Conservation (phyloP, 2,888 invertebrate species). For the Boloria selene region DNA sequence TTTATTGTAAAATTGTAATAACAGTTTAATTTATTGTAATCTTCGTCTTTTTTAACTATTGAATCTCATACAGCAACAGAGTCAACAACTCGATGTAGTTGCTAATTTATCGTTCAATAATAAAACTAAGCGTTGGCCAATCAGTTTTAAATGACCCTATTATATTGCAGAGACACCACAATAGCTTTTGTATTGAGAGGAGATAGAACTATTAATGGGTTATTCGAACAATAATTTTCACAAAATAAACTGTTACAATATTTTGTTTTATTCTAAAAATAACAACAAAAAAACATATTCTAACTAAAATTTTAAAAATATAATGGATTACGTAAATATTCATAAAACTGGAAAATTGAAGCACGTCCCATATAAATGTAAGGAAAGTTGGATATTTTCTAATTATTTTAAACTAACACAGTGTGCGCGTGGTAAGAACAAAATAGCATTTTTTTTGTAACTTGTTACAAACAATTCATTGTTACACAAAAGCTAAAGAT, state of each 20-base stretch:
- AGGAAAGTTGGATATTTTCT: neutral
- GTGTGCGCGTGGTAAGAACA: too few relatives aligned
- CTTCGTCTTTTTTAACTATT: too few relatives aligned
- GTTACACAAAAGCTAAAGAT: too few relatives aligned
- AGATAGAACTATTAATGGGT: neutral
- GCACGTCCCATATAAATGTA: constrained; percentile 7
- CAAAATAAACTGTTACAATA: too few relatives aligned
- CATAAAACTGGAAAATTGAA: constrained; percentile 15
- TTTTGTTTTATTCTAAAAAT: too few relatives aligned
- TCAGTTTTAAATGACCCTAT: constrained; percentile 29
- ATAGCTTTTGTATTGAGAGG: constrained; percentile 17
- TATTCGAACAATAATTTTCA: neutral
- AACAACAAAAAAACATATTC: neutral
- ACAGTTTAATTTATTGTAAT: too few relatives aligned
- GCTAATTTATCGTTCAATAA: constrained; percentile 21
- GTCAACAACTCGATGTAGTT: neutral
- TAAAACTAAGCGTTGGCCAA: neutral
- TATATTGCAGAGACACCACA: constrained; percentile 20
- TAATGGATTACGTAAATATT: constrained; percentile 19
- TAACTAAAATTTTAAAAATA: neutral
- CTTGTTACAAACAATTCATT: too few relatives aligned
- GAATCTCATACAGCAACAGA: neutral
- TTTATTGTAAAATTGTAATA: too few relatives aligned
- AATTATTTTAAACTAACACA: neutral
- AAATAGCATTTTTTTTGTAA: neutral